Base-by-base conservation (phyloP, 2,797 vertebrate species). In the Sebastes diaconus region DNA sequence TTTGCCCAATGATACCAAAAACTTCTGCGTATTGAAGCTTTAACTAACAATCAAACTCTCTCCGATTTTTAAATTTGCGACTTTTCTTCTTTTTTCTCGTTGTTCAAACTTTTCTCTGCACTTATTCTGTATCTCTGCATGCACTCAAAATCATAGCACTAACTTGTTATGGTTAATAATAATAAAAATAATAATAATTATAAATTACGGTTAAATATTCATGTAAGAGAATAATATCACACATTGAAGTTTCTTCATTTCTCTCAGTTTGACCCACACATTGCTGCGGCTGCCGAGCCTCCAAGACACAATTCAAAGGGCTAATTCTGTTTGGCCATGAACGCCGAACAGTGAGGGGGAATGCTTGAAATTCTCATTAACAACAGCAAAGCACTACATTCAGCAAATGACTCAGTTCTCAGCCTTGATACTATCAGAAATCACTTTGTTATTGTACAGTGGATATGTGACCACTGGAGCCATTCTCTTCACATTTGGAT, bases 271-370 rank as follows among this genome's bases (percentile, higher is more conserved):
- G 76, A 83, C 78, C 75, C 73, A 27, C 52, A 71, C 52, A 12
- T 0, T 39, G 36, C 63, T 64, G 34, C 54, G 55, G 68, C 78
- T 72, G 77, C 22, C 0, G 12, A 69, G 34, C 66, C 46, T 73
- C 22, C 14, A 6, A 68, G 32, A 57, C 46, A 22, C 27, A 20
- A 75, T 52, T 74, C 39, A 78, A 81, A 73, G 42, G 46, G 29
- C 30, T 76, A 11, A 39, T 68, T 87, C 79, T 75, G 63, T 86
- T 78, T 81, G 85, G 77, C 81, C 80, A 13, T 81, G 84, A 85
- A 46, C 46, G 11, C 65, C 12, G 69, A 36, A 13, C 61, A 32
- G 46, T 11, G 52, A 67, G 52, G 58, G 50, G 3, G 30, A 73
- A 67, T 57, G 68, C 71, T 79, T 76, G 22, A 60, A 66, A 73